Conservation (phyloP, 2,113 vertebrate genomes). For the Pithys albifrons region DNA sequence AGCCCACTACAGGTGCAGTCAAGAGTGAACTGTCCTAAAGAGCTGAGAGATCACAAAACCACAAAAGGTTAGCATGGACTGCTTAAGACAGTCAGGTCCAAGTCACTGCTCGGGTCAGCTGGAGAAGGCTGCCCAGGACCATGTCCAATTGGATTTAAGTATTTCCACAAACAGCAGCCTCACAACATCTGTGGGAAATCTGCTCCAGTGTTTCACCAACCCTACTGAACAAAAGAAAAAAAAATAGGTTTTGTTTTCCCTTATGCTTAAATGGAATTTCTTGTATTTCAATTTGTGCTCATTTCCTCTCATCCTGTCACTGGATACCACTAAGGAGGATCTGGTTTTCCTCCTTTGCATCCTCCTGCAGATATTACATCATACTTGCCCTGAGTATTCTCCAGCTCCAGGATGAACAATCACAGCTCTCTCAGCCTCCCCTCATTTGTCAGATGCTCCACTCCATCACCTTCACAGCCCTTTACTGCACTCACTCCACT, state of each 20-base stretch:
- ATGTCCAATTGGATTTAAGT: rapidly evolving
- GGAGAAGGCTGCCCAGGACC: not conserved
- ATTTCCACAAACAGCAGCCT: not conserved
- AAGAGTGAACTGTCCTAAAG: not conserved
- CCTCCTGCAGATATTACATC: not conserved
- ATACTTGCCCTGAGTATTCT: not conserved
- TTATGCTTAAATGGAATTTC: not conserved
- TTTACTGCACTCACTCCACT: not conserved
- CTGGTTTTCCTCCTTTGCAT: not conserved
- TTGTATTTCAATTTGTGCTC: not conserved
- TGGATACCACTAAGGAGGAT: not conserved
- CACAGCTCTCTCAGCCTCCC: not conserved
- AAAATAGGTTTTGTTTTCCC: not conserved
- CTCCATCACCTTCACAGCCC: not conserved
- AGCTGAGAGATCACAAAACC: not conserved
- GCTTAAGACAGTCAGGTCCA: not conserved
- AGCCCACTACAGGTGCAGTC: rapidly evolving
- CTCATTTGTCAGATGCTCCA: not conserved
- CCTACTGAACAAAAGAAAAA: not conserved
- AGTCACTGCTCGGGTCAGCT: not conserved
- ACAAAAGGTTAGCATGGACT: not conserved
- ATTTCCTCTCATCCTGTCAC: not conserved
- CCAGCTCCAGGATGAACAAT: not conserved
- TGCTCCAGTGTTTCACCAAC: not conserved
- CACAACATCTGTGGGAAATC: not conserved